Percentiles rank a stretch among this genome's conserved stretches.
Evolutionary conservation across 2,113 vertebrate species (phyloP).

Genomic region (Calyptomena viridis): DNA sequence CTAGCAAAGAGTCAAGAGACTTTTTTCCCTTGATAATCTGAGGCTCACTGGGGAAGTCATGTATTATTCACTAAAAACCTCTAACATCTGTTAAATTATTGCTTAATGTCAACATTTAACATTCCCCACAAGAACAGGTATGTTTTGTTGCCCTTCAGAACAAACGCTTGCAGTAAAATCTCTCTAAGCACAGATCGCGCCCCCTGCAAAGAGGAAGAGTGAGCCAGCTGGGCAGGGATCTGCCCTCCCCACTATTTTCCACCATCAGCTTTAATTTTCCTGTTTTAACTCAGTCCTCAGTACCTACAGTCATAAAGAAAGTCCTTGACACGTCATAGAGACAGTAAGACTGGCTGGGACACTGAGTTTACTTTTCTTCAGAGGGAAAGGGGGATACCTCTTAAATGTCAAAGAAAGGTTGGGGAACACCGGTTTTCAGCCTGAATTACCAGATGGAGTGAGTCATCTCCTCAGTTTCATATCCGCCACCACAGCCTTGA

Average conservation of each 20-base stretch:
- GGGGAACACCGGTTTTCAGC: neutral
- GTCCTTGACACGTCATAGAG: rapidly evolving
- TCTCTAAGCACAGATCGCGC: rapidly evolving
- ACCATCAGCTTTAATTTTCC: neutral
- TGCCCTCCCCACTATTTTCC: neutral
- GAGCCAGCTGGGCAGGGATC: neutral
- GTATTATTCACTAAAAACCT: conserved; percentile 24
- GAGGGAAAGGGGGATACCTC: neutral
- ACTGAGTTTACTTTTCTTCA: neutral
- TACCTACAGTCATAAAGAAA: rapidly evolving
- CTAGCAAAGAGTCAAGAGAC: neutral
- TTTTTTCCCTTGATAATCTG: neutral
- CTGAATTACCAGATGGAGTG: neutral
- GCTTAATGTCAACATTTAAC: conserved; percentile 19
- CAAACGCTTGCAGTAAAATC: neutral
- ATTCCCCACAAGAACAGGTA: neutral
- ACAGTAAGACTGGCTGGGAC: neutral
- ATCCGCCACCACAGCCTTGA: neutral
- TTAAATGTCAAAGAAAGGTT: neutral
- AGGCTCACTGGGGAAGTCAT: neutral
- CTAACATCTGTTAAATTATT: neutral
- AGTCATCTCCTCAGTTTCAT: neutral
- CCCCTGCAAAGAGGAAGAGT: neutral
- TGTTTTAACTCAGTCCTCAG: neutral
- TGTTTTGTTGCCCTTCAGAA: neutral